These are phyloP conservation scores for Trichacis sp. DNA, from an alignment of 2,888 invertebrate species.

Conservation along the genomic window DNA sequence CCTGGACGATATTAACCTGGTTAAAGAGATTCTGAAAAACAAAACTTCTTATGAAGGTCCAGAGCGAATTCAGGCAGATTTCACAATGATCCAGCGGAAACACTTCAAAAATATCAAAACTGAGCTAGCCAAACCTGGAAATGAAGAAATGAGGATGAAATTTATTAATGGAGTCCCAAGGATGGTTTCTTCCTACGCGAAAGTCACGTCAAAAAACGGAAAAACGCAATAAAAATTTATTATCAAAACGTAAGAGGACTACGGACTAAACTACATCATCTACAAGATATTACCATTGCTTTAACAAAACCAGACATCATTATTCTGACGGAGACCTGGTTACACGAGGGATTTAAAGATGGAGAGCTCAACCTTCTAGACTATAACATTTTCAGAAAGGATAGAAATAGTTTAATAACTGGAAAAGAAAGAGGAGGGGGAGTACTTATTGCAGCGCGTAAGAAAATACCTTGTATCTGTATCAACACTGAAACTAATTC, in stretches of 20 bases:
- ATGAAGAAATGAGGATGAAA: neutral
- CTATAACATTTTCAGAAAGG: conserved; percentile 7
- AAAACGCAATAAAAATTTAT: neutral
- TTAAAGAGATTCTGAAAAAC: too few species aligned
- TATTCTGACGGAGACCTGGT: conserved; percentile 21
- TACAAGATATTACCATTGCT: neutral
- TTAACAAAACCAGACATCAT: conserved; percentile 2
- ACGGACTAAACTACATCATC: neutral
- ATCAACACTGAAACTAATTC: too few species aligned
- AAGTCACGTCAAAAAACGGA: neutral
- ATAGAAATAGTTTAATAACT: neutral
- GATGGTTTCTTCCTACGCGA: too few species aligned
- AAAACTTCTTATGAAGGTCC: too few species aligned
- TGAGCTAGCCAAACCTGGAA: conserved; percentile 8
- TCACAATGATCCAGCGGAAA: neutral
- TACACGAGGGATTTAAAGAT: conserved; percentile 16
- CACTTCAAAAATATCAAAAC: neutral
- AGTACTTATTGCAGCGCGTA: conserved; percentile 13
- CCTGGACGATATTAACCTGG: too few species aligned
- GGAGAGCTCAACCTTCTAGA: conserved; percentile 5
- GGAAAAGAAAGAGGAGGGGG: conserved; percentile 11
- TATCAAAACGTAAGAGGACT: conserved; percentile 17
- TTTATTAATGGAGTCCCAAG: conserved; percentile 4
- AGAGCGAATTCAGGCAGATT: too few species aligned
- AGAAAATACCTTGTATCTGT: too few species aligned